phyloP scores from a whole-genome alignment of 2,888 invertebrate genomes.

The Drosophila kanekoi region DNA sequence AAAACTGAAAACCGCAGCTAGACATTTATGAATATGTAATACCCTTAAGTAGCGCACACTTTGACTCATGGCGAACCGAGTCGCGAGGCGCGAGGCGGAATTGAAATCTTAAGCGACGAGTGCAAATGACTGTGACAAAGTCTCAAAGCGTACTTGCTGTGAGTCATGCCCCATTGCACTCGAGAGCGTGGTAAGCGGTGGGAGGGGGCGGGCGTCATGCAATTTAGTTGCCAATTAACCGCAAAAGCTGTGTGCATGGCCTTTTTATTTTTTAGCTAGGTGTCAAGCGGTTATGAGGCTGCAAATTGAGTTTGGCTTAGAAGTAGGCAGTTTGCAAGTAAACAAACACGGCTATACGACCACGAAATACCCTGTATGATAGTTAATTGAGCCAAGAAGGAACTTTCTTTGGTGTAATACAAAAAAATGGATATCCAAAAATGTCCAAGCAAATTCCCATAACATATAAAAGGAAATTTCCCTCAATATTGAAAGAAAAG shows the following conservation, averaged over 20 bases:
- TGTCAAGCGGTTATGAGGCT: slow-evolving; percentile 13
- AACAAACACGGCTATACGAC: background rate
- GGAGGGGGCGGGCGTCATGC: slow-evolving; percentile 27
- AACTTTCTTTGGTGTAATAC: no score
- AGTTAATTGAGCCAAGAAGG: background rate
- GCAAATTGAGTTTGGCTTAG: slow-evolving; percentile 28
- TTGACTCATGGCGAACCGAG: slow-evolving; percentile 52
- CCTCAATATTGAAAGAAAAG: no score
- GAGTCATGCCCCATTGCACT: slow-evolving; percentile 73
- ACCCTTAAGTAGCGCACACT: slow-evolving; percentile 26
- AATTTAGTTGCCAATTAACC: slow-evolving; percentile 71
- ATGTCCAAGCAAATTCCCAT: no score
- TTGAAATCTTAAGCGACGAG: slow-evolving; percentile 47
- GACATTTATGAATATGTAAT: slow-evolving; percentile 13
- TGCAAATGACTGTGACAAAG: slow-evolving; percentile 68
- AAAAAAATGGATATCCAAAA: no score
- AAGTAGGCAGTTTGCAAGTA: background rate
- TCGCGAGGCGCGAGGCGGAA: slow-evolving; percentile 17
- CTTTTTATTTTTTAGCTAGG: slow-evolving; percentile 20
- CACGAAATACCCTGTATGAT: slow-evolving; percentile 8
- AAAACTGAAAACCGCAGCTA: slow-evolving; percentile 32
- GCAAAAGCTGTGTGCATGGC: slow-evolving; percentile 46
- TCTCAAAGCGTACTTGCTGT: slow-evolving; percentile 30
- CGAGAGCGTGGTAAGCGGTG: background rate
- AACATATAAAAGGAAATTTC: no score